Percentiles rank a stretch among this genome's conserved stretches.
Evolutionary conservation across 2,113 vertebrate genomes (phyloP).

Genomic region (Myotis lucifugus): DNA sequence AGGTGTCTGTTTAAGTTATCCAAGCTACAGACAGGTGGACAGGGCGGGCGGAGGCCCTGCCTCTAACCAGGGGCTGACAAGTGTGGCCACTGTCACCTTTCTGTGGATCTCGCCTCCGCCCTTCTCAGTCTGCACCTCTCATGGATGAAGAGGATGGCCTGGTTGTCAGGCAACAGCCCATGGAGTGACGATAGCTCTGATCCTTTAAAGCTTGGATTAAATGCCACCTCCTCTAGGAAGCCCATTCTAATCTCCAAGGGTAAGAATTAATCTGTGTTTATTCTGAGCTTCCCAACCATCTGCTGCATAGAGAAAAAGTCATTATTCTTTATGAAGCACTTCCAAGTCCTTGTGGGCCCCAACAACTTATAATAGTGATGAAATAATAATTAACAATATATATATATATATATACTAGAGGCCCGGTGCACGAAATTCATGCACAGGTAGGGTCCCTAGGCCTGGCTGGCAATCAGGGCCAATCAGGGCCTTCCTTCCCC

Average conservation of each 20-base stretch:
- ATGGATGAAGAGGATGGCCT: neutral
- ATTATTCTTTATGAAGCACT: neutral
- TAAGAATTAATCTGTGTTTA: neutral
- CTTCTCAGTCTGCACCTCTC: neutral
- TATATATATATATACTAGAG: neutral
- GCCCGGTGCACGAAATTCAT: too few relatives aligned
- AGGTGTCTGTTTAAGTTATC: slow-evolving; percentile 26
- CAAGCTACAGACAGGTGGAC: neutral
- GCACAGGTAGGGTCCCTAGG: too few relatives aligned
- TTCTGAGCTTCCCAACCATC: neutral
- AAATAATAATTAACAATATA: neutral
- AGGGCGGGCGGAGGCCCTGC: neutral
- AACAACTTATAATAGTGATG: neutral
- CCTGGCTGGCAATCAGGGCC: too few relatives aligned
- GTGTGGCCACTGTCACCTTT: neutral
- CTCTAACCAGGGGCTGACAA: neutral
- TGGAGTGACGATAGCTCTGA: neutral
- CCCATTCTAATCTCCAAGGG: neutral
- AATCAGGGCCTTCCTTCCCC: too few relatives aligned
- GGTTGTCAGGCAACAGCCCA: neutral
- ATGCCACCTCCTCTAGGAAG: neutral
- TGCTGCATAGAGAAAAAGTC: neutral
- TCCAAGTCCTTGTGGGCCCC: neutral
- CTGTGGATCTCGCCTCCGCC: neutral
- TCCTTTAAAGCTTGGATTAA: neutral